phyloP scores from a whole-genome alignment of 2,797 vertebrate species.

The Gallinago stenura region DNA sequence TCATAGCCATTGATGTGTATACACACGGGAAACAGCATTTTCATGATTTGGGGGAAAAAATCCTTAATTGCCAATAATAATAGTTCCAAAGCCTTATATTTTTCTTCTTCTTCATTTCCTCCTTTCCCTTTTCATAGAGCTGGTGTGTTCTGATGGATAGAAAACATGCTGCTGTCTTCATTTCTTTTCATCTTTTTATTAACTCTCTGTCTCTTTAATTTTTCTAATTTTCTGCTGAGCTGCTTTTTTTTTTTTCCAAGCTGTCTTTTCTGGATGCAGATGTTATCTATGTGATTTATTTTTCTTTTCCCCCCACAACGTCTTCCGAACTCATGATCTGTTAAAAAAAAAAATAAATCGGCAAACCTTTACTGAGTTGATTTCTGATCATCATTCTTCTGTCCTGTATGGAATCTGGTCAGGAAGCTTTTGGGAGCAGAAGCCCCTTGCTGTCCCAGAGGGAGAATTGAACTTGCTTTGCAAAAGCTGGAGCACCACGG shows the following conservation, averaged over 20 bases:
- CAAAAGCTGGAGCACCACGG: background rate
- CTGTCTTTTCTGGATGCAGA: background rate
- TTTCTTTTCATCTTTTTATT: background rate
- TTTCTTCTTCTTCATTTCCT: constrained; percentile 32
- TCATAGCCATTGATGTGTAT: background rate
- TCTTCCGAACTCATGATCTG: background rate
- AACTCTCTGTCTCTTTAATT: background rate
- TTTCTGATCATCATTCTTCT: background rate
- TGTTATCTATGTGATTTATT: background rate
- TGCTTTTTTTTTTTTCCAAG: background rate
- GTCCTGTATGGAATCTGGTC: background rate
- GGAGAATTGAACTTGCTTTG: background rate
- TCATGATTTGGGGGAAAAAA: background rate
- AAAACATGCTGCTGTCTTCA: background rate
- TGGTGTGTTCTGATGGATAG: background rate
- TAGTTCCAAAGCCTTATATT: constrained; percentile 7
- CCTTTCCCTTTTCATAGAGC: background rate
- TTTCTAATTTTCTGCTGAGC: constrained; percentile 5
- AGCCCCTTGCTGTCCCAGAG: background rate
- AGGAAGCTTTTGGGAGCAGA: background rate
- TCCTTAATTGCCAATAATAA: constrained; percentile 62
- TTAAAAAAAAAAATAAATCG: background rate
- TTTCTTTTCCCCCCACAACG: too few relatives aligned
- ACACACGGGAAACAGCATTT: constrained; percentile 22
- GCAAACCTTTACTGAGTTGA: background rate